phyloP scores from a whole-genome alignment of 2,797 vertebrate species.

The Falco columbarius region DNA sequence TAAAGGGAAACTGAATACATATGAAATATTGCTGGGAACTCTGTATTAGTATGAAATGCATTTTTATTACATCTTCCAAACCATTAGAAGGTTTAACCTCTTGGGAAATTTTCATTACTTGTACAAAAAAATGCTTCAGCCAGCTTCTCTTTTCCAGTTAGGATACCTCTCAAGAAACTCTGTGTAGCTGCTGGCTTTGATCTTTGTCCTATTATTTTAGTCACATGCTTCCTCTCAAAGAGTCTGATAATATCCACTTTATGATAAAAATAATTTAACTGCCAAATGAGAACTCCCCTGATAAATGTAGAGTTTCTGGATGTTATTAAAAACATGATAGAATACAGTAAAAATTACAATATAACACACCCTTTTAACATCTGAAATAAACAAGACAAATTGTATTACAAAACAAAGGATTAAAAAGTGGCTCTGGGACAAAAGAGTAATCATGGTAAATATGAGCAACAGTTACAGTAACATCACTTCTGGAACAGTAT shows the following conservation, averaged over 20 bases:
- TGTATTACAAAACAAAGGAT: not conserved
- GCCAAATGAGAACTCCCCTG: conserved; percentile 9
- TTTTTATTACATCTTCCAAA: conserved; percentile 20
- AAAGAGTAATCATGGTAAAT: not conserved
- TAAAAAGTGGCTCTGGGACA: not conserved
- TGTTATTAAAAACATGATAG: not conserved
- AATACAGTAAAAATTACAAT: not conserved
- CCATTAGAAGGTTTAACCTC: conserved; percentile 10
- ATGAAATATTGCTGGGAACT: not conserved
- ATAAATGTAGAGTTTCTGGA: not conserved
- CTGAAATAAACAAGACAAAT: conserved; percentile 1
- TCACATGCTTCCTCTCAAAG: conserved; percentile 2
- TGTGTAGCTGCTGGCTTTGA: conserved; percentile 24
- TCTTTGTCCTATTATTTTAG: conserved; percentile 50
- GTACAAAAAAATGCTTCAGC: not conserved
- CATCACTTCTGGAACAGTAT: not conserved
- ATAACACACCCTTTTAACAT: not conserved
- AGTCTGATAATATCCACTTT: conserved; percentile 1
- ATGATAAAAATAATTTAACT: conserved; percentile 45
- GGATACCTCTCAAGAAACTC: conserved; percentile 17
- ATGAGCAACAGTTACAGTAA: not conserved
- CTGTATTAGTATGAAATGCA: not conserved
- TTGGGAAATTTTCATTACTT: conserved; percentile 31
- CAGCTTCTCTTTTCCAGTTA: not conserved
- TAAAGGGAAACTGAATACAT: not conserved